A percentile compares a stretch with the other conserved stretches of the same genome.
phyloP scores from a whole-genome alignment of 2,113 vertebrate species.

The Tupaia chinensis region DNA sequence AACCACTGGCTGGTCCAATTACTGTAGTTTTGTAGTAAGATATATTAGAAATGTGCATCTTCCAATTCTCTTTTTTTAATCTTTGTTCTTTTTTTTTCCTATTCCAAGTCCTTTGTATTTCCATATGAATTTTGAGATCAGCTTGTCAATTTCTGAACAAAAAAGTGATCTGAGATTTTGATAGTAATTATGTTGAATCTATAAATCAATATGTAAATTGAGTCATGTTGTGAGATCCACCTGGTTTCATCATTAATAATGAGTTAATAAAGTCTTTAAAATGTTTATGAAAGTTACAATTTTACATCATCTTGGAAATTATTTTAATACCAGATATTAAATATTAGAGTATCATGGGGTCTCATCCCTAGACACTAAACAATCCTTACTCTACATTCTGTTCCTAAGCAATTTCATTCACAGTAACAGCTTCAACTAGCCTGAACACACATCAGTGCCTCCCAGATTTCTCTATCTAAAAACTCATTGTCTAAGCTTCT shows the following conservation, averaged over 20 bases:
- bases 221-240: not conserved
- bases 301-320: not conserved
- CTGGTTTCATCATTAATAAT: not conserved
- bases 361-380: not conserved
- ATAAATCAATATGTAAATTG: not conserved
- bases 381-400: not conserved
- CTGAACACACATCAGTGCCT: not conserved
- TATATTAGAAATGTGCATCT: not conserved
- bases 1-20: not conserved
- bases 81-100: not conserved
- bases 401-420: not conserved
- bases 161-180: not conserved
- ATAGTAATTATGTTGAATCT: not conserved
- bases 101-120: not conserved
- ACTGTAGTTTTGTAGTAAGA: not conserved
- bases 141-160: not conserved
- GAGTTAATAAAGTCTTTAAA: not conserved
- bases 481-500: constrained; percentile 45
- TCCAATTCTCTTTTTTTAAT: not conserved
- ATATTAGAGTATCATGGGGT: not conserved
- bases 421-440: not conserved
- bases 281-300: constrained; percentile 18
- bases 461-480: not conserved
- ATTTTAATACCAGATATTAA: not conserved
- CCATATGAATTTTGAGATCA: not conserved